A percentile compares a stretch with the other conserved stretches of the same genome.
phyloP scores from a whole-genome alignment of 2,888 invertebrate genomes.

The Atherix ibis region DNA sequence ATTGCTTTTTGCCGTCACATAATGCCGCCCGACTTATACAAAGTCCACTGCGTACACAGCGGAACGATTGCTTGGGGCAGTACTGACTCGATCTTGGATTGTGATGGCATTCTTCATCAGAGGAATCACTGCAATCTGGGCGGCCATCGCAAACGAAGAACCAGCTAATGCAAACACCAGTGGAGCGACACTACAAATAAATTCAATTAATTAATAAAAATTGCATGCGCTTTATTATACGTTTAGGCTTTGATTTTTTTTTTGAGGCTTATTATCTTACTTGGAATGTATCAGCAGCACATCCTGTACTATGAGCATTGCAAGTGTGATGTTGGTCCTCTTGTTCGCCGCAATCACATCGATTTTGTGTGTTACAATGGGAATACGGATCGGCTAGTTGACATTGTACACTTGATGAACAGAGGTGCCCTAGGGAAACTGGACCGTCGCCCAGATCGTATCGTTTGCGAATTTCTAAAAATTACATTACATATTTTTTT shows the following conservation, averaged over 20 bases:
- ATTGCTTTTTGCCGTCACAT: constrained; percentile 66
- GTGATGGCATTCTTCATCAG: constrained; percentile 66
- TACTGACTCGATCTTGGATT: constrained; percentile 29
- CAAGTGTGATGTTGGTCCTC: constrained; percentile 47
- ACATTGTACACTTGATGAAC: constrained; percentile 62
- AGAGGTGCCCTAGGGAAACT: constrained; percentile 62
- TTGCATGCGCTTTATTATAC: no score
- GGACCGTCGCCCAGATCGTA: constrained; percentile 31
- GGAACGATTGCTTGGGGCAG: constrained; percentile 57
- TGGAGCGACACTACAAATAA: constrained; percentile 56
- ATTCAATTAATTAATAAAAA: no score
- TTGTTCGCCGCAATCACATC: constrained; percentile 57
- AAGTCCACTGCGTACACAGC: constrained; percentile 46
- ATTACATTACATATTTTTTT: no score
- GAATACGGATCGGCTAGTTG: constrained; percentile 63
- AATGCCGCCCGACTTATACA: constrained; percentile 66
- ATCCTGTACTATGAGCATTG: constrained; percentile 57
- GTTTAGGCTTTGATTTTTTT: no score
- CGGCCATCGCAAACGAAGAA: constrained; percentile 77
- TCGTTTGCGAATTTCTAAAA: constrained; percentile 26
- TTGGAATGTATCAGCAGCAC: constrained; percentile 72
- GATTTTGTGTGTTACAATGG: constrained; percentile 39
- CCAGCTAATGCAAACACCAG: constrained; percentile 80
- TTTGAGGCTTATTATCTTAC: no score
- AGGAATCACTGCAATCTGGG: constrained; percentile 70